Evolutionary conservation across 2,113 vertebrate species (phyloP).

Genomic region (Stercorarius parasiticus): DNA sequence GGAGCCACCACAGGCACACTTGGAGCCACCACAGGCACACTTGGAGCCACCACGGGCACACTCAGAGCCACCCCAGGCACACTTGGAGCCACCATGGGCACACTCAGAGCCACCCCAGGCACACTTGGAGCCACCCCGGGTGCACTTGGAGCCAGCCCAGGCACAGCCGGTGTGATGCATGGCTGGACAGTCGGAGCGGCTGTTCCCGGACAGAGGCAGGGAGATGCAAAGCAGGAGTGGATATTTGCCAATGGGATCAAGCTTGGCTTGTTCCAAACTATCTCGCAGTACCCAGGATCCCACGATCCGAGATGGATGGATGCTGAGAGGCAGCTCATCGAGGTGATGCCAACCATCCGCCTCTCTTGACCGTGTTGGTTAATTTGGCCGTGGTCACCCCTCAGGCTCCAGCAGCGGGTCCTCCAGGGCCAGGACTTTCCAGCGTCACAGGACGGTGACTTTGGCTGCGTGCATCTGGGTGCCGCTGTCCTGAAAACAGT

Average conservation of each 20-base stretch:
- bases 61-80: no score
- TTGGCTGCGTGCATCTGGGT: not conserved
- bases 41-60: no score
- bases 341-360: not conserved
- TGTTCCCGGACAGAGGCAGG: not conserved
- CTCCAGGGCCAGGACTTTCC: not conserved
- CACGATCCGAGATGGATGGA: not conserved
- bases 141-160: no score
- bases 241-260: fast-evolving
- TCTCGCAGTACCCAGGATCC: no score
- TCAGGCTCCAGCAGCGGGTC: not conserved
- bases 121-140: no score
- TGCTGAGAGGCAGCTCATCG: not conserved
- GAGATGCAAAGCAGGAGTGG: not conserved
- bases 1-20: no score
- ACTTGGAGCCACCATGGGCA: no score
- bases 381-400: not conserved
- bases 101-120: no score
- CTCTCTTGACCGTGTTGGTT: fast-evolving
- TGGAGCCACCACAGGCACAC: no score
- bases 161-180: not conserved
- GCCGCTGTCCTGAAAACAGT: not conserved
- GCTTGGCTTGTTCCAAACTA: not conserved
- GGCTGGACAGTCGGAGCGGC: fast-evolving
- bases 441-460: fast-evolving